Evolutionary conservation across 2,113 vertebrate genomes (phyloP), one percentile per base, ranked within the genome.

Genomic region (Prunella himalayana): DNA sequence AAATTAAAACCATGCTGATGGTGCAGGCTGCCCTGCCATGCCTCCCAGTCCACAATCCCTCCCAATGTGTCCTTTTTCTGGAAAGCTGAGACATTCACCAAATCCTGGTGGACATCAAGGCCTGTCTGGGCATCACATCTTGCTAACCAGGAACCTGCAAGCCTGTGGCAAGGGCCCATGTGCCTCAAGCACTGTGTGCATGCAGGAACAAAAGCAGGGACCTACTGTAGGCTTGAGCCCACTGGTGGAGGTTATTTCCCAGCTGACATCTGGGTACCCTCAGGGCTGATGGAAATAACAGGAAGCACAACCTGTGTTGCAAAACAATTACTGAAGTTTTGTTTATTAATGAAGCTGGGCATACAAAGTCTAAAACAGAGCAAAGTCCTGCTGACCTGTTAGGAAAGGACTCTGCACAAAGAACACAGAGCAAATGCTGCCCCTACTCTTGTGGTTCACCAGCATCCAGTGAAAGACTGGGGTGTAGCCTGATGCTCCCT

Each of bases 111-210:
- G 35, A 75, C 1, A 3, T 50, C 19, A 44, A 44, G 24, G 44
- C 25, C 31, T 53, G 9, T 23, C 64, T 81, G 41, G 20, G 15
- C 39, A 21, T 22, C 22, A 2, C 14, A 10, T 64, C 20, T 51
- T 11, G 15, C 31, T n/a, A 66, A 78, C 15, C 24, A 57, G 42
- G 12, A 78, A 37, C 25, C 31, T 37, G 33, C 5, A 6, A 35
- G 25, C 44, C 42, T 15, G 13, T 45, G 45, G 5, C 41, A 69
- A 86, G 51, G 31, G 19, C 21, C 15, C 12, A 2, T 0, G 1
- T 2, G 0, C 51, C 63, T 54, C 0, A 0, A 41, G 9, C 24
- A 45, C 37, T 39, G 13, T 50, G 17, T 72, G 45, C 1, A 3
- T 51, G 22, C 31, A 51, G 44, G 7, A 70, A 76, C 14, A 42